Evolutionary conservation across 2,797 vertebrate genomes (phyloP), one percentile per base, ranked within the genome.

Genomic region (Dromococcyx pavoninus): DNA sequence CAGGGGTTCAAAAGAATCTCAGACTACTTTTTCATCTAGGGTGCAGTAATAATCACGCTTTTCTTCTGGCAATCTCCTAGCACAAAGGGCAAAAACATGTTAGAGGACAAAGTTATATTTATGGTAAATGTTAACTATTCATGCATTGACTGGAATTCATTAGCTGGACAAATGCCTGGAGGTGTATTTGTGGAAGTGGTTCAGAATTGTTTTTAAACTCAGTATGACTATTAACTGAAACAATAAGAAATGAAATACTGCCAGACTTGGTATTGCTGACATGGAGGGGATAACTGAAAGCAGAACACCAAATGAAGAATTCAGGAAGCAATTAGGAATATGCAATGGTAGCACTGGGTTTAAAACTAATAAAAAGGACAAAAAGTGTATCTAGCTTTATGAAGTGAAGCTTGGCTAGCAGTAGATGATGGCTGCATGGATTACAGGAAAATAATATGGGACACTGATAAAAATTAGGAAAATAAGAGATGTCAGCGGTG

Each of bases 121-220:
- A 87, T 35, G 51, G 46, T 76, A 93, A 79, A 87, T 70, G 65
- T 61, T 91, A 95, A 88, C 75, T 93, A 60, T 94, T 94, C 82
- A 70, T 73, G 32, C 53, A 58, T 80, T 83, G 86, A 86, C 69
- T 93, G 77, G 69, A 95, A 82, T 91, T 93, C 67, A 73, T 88
- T 87, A 89, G 62, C n/a, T 65, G 61, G 53, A 78, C 39, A 51
- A 89, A 85, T 54, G 54, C 80, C 75, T 94, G 57, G 43, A 94
- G 72, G 17, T 61, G 8, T 32, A 30, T 80, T 89, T 74, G 15
- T 53, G 32, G n/a, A 93, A 87, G 53, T 54, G 43, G 33, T 60
- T 86, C 37, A 54, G 64, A 83, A 72, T 27, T 89, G 30, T 23
- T 93, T 92, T 94, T 84, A 71, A 81, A 75, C 50, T 85, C 44